Conservation (phyloP, 92 coral and sea anemone species). For the Chrysogorgia sp. region DNA sequence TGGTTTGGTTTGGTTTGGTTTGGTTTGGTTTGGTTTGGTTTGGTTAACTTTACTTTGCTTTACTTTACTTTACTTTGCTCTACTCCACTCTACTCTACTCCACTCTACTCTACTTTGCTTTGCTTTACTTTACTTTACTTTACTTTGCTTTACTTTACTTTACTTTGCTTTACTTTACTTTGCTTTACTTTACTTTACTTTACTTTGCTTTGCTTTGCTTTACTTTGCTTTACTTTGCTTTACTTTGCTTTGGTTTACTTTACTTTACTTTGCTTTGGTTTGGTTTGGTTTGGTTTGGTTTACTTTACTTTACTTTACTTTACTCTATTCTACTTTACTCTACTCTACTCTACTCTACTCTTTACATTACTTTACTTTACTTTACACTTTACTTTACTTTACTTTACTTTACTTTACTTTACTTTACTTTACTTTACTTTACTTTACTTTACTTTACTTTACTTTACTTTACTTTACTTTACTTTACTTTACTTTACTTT, state of each 20-base stretch:
- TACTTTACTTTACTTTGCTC: not conserved
- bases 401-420: not conserved
- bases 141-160: not conserved
- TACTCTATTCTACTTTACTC: not conserved
- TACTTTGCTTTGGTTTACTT: not conserved
- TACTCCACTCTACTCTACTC: not conserved
- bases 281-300: not conserved
- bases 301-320: constrained; percentile 3
- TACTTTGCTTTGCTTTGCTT: not conserved
- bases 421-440: not conserved
- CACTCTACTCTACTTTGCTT: not conserved
- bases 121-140: not conserved
- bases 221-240: not conserved
- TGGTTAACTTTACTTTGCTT: not conserved
- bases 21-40: not conserved
- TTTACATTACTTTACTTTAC: not conserved
- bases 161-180: not conserved
- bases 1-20: not conserved
- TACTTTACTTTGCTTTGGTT: not conserved
- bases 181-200: not conserved
- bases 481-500: not conserved
- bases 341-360: not conserved
- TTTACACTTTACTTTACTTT: not conserved
- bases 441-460: not conserved
- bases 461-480: not conserved